Base-by-base conservation (phyloP, 64 coral and sea anemone species). In the Pachyseris speciosa region DNA sequence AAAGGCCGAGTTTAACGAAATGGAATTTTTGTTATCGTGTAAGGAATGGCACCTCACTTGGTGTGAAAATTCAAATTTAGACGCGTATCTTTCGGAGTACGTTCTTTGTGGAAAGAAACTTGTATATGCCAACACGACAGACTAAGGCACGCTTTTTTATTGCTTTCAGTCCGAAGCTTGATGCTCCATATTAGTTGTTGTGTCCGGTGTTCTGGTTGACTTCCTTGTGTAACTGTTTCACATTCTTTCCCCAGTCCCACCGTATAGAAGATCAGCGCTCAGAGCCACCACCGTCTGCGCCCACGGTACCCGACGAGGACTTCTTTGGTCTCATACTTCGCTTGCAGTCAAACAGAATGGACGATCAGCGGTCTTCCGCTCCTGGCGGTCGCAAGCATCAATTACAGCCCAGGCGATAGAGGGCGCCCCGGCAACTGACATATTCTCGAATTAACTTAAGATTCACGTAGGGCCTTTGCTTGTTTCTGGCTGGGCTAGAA, bases 291-390 rank as follows among this genome's bases (percentile, higher is more conserved):
- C 93, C 91, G 2, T 83, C 87, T 41, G 97, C 97, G 13, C 97
- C 97, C 1, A 99, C 97, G 36, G 97, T 99, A 57, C 97, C 97
- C 20, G 97, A 99, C 80, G 97, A 99, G 87, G 94, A 99, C 77
- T 99, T 99, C 86, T 99, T 99, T 65, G 94, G 97, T 84, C 80
- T 99, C 19, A 99, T 99, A 72, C 80, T 99, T 74, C 89, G 97
- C 78, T 87, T 99, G n/a, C 97, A 99, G 47, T 99, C 97, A 1
- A 99, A 99, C 68, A 73, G 97, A 65, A 95, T 99, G 87, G 97
- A 99, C 75, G 97, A 99, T 67, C 97, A 99, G 63, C 93, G 97
- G 86, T 94, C 93, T 74, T 84, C 84, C 58, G 84, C 69, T 16
- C 97, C 97, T 25, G 94, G 44, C 2, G 67, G 72, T 67, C 67